Conservation (phyloP, 2,113 vertebrate genomes). For the Myanophis thanlyinensis region DNA sequence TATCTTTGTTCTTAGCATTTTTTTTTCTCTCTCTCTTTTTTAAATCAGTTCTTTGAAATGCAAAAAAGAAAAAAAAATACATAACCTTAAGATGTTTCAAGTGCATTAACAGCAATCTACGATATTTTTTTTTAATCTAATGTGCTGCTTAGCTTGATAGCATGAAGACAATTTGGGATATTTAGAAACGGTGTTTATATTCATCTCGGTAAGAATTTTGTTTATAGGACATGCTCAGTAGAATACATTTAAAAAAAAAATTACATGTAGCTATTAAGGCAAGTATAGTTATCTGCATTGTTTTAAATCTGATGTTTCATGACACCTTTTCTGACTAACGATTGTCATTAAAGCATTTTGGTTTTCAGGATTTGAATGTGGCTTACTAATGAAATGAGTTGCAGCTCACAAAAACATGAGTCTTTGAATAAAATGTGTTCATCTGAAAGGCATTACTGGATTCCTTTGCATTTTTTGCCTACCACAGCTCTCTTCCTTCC, state of each 20-base stretch:
- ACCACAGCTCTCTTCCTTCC: too few species aligned
- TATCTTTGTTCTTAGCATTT: too few species aligned
- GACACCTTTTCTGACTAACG: too few species aligned
- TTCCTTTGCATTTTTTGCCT: too few species aligned
- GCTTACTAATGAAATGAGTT: too few species aligned
- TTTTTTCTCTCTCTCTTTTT: too few species aligned
- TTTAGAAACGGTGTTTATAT: slow-evolving; percentile 30
- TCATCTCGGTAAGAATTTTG: slow-evolving; percentile 33
- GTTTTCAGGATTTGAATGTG: too few species aligned
- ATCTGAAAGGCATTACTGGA: too few species aligned
- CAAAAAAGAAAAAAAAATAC: slow-evolving; percentile 2
- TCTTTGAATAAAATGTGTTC: too few species aligned
- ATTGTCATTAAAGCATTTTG: too few species aligned
- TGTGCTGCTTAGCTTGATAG: background rate
- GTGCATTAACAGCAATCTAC: background rate
- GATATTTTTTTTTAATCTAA: slow-evolving; percentile 12
- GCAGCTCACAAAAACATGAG: too few species aligned
- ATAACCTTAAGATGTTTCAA: background rate
- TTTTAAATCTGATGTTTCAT: background rate
- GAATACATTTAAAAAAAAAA: background rate
- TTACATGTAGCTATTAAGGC: background rate
- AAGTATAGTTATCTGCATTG: background rate
- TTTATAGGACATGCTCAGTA: slow-evolving; percentile 5
- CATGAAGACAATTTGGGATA: rapidly evolving
- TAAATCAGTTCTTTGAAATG: slow-evolving; percentile 17